These are phyloP conservation scores for Pseudomugil tenellus DNA, from an alignment of 2,797 vertebrate species.

Conservation along the genomic window DNA sequence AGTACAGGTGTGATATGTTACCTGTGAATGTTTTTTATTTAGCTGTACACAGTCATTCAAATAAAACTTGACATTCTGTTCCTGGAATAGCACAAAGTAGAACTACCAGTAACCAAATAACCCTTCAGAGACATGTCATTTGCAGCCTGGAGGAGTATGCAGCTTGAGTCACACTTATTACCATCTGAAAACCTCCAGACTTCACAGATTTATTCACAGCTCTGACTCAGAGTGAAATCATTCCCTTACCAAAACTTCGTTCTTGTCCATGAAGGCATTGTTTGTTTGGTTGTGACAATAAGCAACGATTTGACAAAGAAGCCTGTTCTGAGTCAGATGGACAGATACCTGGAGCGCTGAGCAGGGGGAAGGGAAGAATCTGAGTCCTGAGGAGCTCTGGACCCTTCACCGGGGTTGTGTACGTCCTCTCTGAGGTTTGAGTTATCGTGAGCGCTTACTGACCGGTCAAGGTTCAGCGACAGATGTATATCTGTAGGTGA, in stretches of 20 bases:
- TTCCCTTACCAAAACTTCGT: constrained; percentile 14
- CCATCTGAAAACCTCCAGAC: constrained; percentile 17
- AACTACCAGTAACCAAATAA: background rate
- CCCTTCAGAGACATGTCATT: constrained; percentile 1
- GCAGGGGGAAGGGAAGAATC: background rate
- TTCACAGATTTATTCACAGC: constrained; percentile 15
- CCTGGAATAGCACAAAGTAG: constrained; percentile 5
- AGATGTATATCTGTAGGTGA: constrained; percentile 23
- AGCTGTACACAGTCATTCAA: background rate
- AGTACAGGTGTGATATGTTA: background rate
- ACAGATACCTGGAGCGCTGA: constrained; percentile 8
- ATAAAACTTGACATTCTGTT: background rate
- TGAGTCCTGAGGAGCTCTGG: background rate
- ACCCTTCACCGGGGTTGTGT: constrained; percentile 37
- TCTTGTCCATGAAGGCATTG: constrained; percentile 4
- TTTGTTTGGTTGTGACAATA: constrained; percentile 3
- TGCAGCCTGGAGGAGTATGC: background rate
- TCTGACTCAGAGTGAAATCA: constrained; percentile 21
- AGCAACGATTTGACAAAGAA: constrained; percentile 1
- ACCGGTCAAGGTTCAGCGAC: constrained; percentile 30
- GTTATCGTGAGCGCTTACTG: constrained; percentile 17
- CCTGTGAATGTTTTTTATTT: background rate
- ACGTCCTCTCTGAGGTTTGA: constrained; percentile 16
- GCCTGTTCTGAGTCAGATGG: constrained; percentile 3
- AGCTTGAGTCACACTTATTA: constrained; percentile 23